Conservation (phyloP, 2,113 vertebrate species). For the Sorex araneus region DNA sequence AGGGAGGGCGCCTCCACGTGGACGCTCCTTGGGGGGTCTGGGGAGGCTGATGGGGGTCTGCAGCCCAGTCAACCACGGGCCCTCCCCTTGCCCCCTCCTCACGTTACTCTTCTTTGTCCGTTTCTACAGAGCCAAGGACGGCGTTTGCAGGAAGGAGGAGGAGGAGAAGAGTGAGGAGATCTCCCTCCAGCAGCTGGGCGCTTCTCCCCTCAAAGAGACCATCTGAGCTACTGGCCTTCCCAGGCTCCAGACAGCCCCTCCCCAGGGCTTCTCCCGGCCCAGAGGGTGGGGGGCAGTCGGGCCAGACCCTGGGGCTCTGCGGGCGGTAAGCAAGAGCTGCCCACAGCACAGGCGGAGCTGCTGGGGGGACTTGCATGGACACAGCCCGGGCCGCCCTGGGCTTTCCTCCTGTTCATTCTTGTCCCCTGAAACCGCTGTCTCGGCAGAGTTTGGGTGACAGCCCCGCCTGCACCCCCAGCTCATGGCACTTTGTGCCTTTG, state of each 20-base stretch:
- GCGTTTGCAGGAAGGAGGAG: background rate
- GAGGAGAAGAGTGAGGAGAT: constrained; percentile 73
- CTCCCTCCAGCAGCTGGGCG: constrained; percentile 71
- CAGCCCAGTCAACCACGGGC: accelerated
- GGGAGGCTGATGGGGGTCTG: background rate
- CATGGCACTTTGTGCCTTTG: too few relatives aligned
- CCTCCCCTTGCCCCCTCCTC: background rate
- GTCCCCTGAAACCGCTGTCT: background rate
- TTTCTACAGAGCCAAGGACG: constrained; percentile 60
- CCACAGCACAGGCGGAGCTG: background rate
- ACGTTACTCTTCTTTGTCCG: background rate
- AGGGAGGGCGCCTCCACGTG: background rate
- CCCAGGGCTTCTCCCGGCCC: background rate
- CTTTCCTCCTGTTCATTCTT: background rate
- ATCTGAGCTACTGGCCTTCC: constrained; percentile 14
- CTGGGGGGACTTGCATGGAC: background rate
- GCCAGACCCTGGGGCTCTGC: accelerated
- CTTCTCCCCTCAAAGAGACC: constrained; percentile 76
- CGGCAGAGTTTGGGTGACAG: background rate
- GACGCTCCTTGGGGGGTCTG: background rate
- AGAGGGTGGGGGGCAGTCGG: background rate
- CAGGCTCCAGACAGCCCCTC: background rate
- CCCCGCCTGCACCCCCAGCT: too few relatives aligned
- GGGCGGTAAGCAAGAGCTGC: background rate
- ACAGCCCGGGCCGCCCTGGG: background rate